These are phyloP conservation scores for Epirrhoe alternata DNA, from an alignment of 2,888 invertebrate species.

Conservation along the genomic window DNA sequence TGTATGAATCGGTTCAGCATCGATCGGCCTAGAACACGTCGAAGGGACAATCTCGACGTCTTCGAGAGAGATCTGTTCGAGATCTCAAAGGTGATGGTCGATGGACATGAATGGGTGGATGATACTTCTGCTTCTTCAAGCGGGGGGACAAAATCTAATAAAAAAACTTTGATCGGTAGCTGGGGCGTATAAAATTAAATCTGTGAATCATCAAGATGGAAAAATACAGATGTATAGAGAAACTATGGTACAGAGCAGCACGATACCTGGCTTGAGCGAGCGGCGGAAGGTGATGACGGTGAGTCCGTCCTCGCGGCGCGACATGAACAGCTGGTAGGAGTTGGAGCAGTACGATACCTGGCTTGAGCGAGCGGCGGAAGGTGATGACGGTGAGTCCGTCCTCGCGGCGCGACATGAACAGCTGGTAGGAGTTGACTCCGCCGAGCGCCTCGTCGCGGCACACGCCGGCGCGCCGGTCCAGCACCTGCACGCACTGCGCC, in stretches of 20 bases:
- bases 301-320: constrained; percentile 89
- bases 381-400: constrained; percentile 92
- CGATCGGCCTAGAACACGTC: too few species aligned
- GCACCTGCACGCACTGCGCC: constrained; percentile 91
- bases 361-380: constrained; percentile 90
- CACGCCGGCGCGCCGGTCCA: constrained; percentile 94
- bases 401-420: constrained; percentile 89
- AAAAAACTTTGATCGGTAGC: too few species aligned
- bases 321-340: constrained; percentile 92
- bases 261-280: constrained; percentile 88
- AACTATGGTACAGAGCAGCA: background rate
- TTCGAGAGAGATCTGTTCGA: too few species aligned
- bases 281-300: constrained; percentile 92
- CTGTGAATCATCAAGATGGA: too few species aligned
- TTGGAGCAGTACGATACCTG: constrained; percentile 85
- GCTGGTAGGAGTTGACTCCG: constrained; percentile 92
- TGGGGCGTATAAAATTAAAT: too few species aligned
- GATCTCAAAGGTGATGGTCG: too few species aligned
- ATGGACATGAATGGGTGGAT: too few species aligned
- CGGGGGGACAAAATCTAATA: too few species aligned
- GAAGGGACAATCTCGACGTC: too few species aligned
- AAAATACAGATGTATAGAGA: too few species aligned
- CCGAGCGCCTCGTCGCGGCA: constrained; percentile 94
- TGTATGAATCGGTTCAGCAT: too few species aligned
- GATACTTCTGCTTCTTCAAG: too few species aligned